These are phyloP conservation scores for Sceloporus undulatus DNA, from an alignment of 2,113 vertebrate species.

Conservation along the genomic window DNA sequence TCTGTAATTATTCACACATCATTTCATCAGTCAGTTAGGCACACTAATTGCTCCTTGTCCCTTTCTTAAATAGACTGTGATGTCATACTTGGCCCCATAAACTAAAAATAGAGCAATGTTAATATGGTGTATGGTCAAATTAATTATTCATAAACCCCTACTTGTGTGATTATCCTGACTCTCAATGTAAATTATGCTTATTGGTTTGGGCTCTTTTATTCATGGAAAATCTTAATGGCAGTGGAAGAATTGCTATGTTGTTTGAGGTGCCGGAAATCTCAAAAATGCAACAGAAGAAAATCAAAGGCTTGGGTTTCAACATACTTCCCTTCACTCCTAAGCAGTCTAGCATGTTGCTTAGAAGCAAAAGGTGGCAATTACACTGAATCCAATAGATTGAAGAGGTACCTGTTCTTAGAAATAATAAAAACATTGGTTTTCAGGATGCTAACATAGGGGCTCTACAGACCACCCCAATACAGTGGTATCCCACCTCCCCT, in stretches of 20 bases:
- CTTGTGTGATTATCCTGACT: conserved; percentile 76
- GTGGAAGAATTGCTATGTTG: conserved; percentile 47
- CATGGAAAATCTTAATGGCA: conserved; percentile 54
- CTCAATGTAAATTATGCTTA: conserved; percentile 66
- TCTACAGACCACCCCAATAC: no score
- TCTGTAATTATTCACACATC: conserved; percentile 35
- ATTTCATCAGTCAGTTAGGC: conserved; percentile 40
- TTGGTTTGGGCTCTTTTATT: conserved; percentile 63
- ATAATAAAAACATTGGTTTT: neutral
- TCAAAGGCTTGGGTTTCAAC: conserved; percentile 35
- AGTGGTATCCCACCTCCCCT: no score
- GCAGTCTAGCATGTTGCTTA: conserved; percentile 12
- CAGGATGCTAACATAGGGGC: neutral
- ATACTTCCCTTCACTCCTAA: neutral
- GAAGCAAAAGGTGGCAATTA: conserved; percentile 56
- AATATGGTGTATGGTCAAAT: conserved; percentile 62
- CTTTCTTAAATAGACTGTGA: conserved; percentile 48
- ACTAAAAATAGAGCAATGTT: conserved; percentile 71
- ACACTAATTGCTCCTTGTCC: conserved; percentile 57
- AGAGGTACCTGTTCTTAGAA: conserved; percentile 46
- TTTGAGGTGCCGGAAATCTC: conserved; percentile 40
- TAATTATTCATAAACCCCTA: conserved; percentile 79
- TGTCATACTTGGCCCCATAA: conserved; percentile 49
- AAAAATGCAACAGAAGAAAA: conserved; percentile 43
- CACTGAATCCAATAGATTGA: conserved; percentile 46